These are phyloP conservation scores for Phoxinus phoxinus DNA, from an alignment of 2,113 vertebrate genomes.

Conservation along the genomic window DNA sequence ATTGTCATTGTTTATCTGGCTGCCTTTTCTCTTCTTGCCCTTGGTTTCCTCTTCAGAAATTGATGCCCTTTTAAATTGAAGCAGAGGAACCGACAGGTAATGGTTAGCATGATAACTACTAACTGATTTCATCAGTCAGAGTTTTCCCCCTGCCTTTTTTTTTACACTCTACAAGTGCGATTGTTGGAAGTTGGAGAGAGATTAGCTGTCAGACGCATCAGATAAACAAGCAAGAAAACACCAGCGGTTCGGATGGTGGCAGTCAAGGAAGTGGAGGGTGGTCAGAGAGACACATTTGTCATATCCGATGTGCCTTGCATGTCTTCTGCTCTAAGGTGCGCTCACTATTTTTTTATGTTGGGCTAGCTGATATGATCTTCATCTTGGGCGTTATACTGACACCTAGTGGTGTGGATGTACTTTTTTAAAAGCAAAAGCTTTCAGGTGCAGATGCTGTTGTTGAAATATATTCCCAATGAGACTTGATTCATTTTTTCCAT, in stretches of 20 bases:
- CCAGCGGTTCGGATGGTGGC: background rate
- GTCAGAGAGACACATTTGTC: slow-evolving; percentile 14
- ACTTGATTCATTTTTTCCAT: background rate
- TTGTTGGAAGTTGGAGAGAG: slow-evolving; percentile 98
- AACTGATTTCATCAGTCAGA: slow-evolving; percentile 97
- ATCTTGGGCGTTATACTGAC: background rate
- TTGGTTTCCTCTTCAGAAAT: slow-evolving; percentile 99
- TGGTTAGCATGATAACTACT: slow-evolving; percentile 99
- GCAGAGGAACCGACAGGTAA: slow-evolving; percentile 98
- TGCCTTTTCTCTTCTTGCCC: slow-evolving; percentile 97
- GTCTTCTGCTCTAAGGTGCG: background rate
- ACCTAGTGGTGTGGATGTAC: background rate
- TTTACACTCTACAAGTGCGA: slow-evolving; percentile 84
- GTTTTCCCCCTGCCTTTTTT: slow-evolving; percentile 69
- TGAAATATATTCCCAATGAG: background rate
- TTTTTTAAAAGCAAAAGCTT: background rate
- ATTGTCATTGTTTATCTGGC: slow-evolving; percentile 99
- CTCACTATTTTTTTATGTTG: background rate
- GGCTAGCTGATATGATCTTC: background rate
- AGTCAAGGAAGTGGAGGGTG: background rate
- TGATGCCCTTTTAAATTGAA: slow-evolving; percentile 99
- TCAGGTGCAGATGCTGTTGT: background rate
- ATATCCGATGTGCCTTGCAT: background rate
- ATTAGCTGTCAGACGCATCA: slow-evolving; percentile 98
- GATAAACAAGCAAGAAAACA: slow-evolving; percentile 93